phyloP scores from a whole-genome alignment of 2,113 vertebrate genomes.

The Malaclemys terrapin region DNA sequence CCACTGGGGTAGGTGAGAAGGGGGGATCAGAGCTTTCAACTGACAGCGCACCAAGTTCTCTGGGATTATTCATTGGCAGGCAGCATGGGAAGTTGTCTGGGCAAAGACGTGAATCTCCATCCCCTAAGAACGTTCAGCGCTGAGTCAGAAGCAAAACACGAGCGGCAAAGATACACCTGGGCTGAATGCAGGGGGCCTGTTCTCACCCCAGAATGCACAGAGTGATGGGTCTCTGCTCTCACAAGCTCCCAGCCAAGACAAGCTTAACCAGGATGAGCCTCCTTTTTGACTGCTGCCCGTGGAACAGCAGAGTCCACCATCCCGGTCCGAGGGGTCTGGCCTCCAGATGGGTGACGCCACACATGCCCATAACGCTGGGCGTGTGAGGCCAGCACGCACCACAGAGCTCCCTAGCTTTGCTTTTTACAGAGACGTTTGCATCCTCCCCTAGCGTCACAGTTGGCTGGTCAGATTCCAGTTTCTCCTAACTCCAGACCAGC shows the following conservation, averaged over 20 bases:
- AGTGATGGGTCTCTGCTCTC: not conserved
- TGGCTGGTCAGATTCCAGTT: not conserved
- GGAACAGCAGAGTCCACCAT: not conserved
- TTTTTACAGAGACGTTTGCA: not conserved
- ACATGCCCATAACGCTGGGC: not conserved
- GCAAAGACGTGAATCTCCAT: accelerated
- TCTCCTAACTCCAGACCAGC: not conserved
- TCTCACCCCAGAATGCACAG: accelerated
- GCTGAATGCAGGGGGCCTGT: not conserved
- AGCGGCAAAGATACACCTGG: accelerated
- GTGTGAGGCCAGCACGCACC: not conserved
- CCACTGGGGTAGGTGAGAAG: not conserved
- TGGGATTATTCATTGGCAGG: not conserved
- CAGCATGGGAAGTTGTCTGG: not conserved
- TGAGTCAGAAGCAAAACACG: not conserved
- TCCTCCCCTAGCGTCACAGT: not conserved
- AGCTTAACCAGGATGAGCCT: not conserved
- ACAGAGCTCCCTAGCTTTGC: not conserved
- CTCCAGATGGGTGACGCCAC: accelerated
- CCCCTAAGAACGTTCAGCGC: not conserved
- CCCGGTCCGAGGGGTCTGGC: not conserved
- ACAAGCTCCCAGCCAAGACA: accelerated
- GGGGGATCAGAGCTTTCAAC: not conserved
- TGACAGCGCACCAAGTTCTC: not conserved
- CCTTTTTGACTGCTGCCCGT: not conserved